These are phyloP conservation scores for human (Homo sapiens) DNA, from an alignment of 2,113 vertebrate species.

Conservation along the genomic window DNA sequence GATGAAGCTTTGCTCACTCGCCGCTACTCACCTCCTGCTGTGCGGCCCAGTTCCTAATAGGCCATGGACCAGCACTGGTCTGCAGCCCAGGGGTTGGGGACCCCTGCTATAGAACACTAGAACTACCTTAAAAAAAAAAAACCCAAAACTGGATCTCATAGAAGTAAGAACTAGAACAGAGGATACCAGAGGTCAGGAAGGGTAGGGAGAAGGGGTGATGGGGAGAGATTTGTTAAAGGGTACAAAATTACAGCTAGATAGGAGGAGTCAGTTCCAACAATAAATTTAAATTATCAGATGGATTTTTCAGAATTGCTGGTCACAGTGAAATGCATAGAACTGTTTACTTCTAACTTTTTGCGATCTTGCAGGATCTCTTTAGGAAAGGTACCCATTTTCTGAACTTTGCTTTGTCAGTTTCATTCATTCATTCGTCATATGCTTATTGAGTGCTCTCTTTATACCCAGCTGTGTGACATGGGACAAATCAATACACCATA, in stretches of 20 bases:
- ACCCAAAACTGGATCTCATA: no score
- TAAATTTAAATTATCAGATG: not conserved
- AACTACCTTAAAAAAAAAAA: not conserved
- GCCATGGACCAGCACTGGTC: no score
- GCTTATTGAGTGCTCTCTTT: no score
- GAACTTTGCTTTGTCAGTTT: not conserved
- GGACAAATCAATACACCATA: not conserved
- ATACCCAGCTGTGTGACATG: not conserved
- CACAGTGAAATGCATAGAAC: not conserved
- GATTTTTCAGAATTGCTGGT: not conserved
- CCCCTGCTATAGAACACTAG: not conserved
- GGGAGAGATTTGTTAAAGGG: not conserved
- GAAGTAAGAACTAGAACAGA: not conserved
- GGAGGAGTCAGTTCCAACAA: not conserved
- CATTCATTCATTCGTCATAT: not conserved
- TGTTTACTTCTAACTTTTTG: not conserved
- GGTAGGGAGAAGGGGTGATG: not conserved
- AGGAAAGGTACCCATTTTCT: not conserved
- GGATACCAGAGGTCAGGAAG: not conserved
- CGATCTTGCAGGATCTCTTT: no score
- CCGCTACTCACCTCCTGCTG: no score
- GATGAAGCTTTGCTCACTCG: no score
- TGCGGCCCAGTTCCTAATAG: no score
- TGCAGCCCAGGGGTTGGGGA: no score
- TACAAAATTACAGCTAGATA: not conserved